Base-by-base conservation (phyloP, 2,113 vertebrate genomes). In the Vulpes vulpes region DNA sequence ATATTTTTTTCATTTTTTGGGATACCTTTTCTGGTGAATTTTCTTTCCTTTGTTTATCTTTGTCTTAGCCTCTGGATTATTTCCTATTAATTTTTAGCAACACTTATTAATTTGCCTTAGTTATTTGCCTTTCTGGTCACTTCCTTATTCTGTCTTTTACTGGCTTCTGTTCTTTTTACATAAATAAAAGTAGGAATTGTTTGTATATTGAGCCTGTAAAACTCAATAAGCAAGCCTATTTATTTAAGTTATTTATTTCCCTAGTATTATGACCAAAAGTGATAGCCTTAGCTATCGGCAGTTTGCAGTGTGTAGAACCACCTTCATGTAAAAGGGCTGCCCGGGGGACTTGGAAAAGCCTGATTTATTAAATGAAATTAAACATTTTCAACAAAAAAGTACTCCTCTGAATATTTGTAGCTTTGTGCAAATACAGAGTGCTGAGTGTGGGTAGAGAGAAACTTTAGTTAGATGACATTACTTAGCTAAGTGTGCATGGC, bases 341-440 rank as follows among this genome's bases (percentile, higher is more conserved):
- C 27, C 1, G 1, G 43, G 17, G 53, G 53, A 83, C 8, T 67
- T 82, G n/a, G 74, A 17, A 51, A 96, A 92, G 5, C 9, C 30
- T 62, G 57, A 87, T 78, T 95, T 97, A 82, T 69, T 59, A 57
- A 80, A 76, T 90, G 62, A 92, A 92, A 95, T 97, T 82, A 91
- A 95, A 25, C 30, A 82, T 71, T 92, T 94, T 83, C 88, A 85
- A 67, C 43, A 55, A 79, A 55, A 88, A 94, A 67, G 35, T 7
- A 74, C 82, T 96, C 79, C 43, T 83, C 73, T 83, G 91, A 86
- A 79, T 30, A 51, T 65, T 82, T 91, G 73, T 67, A 60, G 51
- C 71, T 85, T n/a, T 87, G 51, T 55, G 25, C 81, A 92, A 64
- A 86, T 92, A 87, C 82, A 96, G 83, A 19, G 55, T 38, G 32